These are phyloP conservation scores for Creontiades dilutus DNA, from an alignment of 2,888 invertebrate genomes.

Conservation along the genomic window DNA sequence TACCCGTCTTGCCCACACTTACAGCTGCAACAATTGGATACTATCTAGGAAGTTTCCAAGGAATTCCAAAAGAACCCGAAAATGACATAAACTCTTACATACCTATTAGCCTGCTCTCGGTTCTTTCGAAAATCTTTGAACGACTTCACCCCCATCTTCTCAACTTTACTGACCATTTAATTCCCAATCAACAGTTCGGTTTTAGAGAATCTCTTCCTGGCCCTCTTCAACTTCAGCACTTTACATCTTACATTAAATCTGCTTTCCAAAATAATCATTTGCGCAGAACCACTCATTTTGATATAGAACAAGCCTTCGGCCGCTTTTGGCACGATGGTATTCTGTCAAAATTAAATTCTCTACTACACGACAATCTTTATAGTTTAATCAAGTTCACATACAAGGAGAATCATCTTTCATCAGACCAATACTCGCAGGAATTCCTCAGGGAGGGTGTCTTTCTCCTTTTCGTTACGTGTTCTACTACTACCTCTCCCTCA, in stretches of 20 bases:
- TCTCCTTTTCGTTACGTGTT: neutral
- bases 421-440: neutral
- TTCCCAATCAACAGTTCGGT: neutral
- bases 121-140: too few species aligned
- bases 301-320: neutral
- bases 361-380: neutral
- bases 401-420: neutral
- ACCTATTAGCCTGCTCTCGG: too few species aligned
- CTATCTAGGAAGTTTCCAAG: too few species aligned
- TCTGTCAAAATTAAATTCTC: neutral
- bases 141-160: too few species aligned
- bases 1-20: too few species aligned
- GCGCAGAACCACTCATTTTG: neutral
- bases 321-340: neutral
- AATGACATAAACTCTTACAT: too few species aligned
- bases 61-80: too few species aligned
- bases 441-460: neutral
- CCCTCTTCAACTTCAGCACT: neutral
- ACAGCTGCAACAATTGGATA: too few species aligned
- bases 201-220: neutral
- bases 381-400: neutral
- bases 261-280: slow-evolving; percentile 15
- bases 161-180: too few species aligned
- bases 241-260: neutral
- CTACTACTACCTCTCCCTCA: neutral